These are phyloP conservation scores for Diabrotica balteata DNA, from an alignment of 2,888 invertebrate genomes.

Conservation along the genomic window DNA sequence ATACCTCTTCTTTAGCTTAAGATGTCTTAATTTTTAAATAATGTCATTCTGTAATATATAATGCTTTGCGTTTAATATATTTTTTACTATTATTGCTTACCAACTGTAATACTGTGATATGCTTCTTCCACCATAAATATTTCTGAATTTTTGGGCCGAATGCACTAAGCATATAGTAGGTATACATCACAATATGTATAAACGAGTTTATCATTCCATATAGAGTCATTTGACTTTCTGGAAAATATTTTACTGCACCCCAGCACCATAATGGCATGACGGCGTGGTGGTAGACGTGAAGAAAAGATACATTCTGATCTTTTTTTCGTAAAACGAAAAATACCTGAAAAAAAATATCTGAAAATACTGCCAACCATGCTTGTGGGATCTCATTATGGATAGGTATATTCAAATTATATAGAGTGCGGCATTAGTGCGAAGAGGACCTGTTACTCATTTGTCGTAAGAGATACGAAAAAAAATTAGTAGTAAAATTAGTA, in stretches of 20 bases:
- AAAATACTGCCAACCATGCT: too few relatives aligned
- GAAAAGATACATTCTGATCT: conserved; percentile 2
- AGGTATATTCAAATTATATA: too few relatives aligned
- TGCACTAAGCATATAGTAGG: conserved; percentile 8
- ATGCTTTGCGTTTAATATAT: too few relatives aligned
- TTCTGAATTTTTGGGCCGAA: conserved; percentile 3
- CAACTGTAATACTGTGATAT: conserved; percentile 11
- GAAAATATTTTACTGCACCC: conserved; percentile 4
- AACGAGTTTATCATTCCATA: conserved; percentile 5
- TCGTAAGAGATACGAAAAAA: too few relatives aligned
- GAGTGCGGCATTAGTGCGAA: too few relatives aligned
- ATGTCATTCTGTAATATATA: too few relatives aligned
- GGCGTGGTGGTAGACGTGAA: conserved; percentile 14
- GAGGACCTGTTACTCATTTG: too few relatives aligned
- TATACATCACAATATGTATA: conserved; percentile 10
- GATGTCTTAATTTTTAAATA: too few relatives aligned
- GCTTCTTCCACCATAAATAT: conserved; percentile 19
- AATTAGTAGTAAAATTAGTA: too few relatives aligned
- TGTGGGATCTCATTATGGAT: too few relatives aligned
- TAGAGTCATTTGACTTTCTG: background rate
- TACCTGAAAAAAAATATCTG: background rate
- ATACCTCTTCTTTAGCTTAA: too few relatives aligned
- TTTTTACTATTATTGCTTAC: background rate
- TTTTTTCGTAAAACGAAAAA: conserved; percentile 15
- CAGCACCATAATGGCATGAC: conserved; percentile 11